phyloP scores from a whole-genome alignment of 2,888 invertebrate genomes.

The Balanococcus diminutus region DNA sequence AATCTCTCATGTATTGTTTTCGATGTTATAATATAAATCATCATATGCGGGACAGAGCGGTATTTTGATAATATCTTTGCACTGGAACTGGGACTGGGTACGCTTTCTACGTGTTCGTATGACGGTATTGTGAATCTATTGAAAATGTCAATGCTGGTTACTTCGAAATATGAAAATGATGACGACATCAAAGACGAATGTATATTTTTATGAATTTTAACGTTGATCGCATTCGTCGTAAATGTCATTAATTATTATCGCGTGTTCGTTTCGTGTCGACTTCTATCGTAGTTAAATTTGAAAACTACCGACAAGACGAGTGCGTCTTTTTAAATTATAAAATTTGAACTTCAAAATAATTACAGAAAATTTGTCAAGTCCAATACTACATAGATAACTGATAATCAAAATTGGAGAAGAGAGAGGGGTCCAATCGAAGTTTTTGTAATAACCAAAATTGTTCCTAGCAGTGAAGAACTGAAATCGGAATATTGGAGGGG shows the following conservation, averaged over 20 bases:
- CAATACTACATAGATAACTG: no score
- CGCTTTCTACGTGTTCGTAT: conserved; percentile 1
- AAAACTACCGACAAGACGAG: not conserved
- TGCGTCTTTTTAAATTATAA: not conserved
- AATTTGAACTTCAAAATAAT: no score
- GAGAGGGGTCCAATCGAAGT: no score
- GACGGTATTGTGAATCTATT: not conserved
- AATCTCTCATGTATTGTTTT: conserved; percentile 13
- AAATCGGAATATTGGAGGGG: no score
- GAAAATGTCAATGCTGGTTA: not conserved
- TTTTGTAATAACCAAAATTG: no score
- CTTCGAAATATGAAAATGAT: not conserved
- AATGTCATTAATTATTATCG: not conserved
- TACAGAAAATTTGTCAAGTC: no score
- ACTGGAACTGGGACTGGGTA: not conserved
- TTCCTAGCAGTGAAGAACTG: no score
- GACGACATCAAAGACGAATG: not conserved
- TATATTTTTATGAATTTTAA: not conserved
- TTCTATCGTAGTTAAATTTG: not conserved
- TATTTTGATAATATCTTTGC: conserved; percentile 2
- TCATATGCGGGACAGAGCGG: conserved; percentile 17
- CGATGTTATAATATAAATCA: conserved; percentile 22
- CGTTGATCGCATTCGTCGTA: not conserved
- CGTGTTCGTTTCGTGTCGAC: not conserved
- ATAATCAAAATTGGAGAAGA: no score